Evolutionary conservation across 1,140 invertebrate genomes (phyloP).

Genomic region (Drepana arcuata): DNA sequence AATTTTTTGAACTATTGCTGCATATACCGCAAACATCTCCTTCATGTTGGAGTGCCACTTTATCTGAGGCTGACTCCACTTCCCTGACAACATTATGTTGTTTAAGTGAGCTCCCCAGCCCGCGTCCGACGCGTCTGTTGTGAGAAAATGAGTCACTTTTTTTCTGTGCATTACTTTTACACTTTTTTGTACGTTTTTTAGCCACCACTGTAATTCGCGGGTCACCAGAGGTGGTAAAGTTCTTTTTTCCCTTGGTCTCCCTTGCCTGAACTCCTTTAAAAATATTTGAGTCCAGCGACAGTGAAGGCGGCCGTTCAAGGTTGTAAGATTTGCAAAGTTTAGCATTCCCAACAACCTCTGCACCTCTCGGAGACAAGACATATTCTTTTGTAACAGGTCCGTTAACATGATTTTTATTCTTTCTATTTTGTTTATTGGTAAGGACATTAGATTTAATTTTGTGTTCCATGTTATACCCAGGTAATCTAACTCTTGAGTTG

Average conservation of each 20-base stretch:
- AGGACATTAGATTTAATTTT: slow-evolving; percentile 17
- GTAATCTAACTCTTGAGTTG: slow-evolving; percentile 30
- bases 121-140: slow-evolving; percentile 31
- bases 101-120: slow-evolving; percentile 34
- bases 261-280: background rate
- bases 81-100: slow-evolving; percentile 10
- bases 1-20: background rate
- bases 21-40: slow-evolving; percentile 27
- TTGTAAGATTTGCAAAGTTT: slow-evolving; percentile 67
- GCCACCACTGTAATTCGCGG: slow-evolving; percentile 7
- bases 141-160: slow-evolving; percentile 14
- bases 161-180: background rate
- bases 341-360: slow-evolving; percentile 16
- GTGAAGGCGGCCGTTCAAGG: slow-evolving; percentile 55
- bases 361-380: slow-evolving; percentile 7
- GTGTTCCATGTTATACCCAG: slow-evolving; percentile 38
- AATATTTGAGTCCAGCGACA: slow-evolving; percentile 15
- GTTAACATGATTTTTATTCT: no score
- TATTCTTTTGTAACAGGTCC: slow-evolving; percentile 16
- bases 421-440: slow-evolving; percentile 17
- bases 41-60: slow-evolving; percentile 29
- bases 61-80: slow-evolving; percentile 17
- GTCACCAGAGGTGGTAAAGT: background rate
- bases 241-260: background rate
- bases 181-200: slow-evolving; percentile 10